phyloP scores from a whole-genome alignment of 64 coral and sea anemone genomes.

The Porites lutea region DNA sequence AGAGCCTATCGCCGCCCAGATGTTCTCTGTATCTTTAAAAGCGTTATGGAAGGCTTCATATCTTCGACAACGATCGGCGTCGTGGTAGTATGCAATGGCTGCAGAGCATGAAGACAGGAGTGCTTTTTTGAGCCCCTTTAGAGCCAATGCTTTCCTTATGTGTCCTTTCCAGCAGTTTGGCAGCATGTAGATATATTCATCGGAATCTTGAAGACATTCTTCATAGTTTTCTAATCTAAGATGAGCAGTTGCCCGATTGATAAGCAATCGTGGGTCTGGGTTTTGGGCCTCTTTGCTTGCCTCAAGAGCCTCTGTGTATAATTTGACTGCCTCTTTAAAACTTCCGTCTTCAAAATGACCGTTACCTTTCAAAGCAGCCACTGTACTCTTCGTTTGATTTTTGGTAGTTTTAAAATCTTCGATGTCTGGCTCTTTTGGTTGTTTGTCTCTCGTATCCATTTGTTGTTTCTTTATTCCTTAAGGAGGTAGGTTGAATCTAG shows the following conservation, averaged over 20 bases:
- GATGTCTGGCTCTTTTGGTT: too few relatives aligned
- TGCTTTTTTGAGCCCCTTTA: neutral
- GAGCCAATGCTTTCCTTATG: slow-evolving; percentile 41
- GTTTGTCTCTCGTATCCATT: too few relatives aligned
- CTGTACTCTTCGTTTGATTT: too few relatives aligned
- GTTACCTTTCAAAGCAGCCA: too few relatives aligned
- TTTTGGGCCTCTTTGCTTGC: neutral
- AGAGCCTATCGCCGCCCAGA: neutral
- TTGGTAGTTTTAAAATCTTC: too few relatives aligned
- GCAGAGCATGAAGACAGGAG: slow-evolving; percentile 14
- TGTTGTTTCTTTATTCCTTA: too few relatives aligned
- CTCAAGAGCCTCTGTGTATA: neutral
- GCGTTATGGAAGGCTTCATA: neutral
- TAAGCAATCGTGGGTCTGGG: neutral
- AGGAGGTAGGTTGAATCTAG: too few relatives aligned
- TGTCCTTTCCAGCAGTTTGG: slow-evolving; percentile 63
- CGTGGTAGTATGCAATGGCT: slow-evolving; percentile 19
- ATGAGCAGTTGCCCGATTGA: slow-evolving; percentile 42
- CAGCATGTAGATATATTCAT: neutral
- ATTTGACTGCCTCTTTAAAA: slow-evolving; percentile 9
- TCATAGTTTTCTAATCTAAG: slow-evolving; percentile 25
- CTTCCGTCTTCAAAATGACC: too few relatives aligned
- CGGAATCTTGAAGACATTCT: slow-evolving; percentile 46
- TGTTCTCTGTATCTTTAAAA: neutral
- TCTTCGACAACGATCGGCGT: neutral